phyloP scores from a whole-genome alignment of 2,113 vertebrate species.

The Cnemophilus loriae region DNA sequence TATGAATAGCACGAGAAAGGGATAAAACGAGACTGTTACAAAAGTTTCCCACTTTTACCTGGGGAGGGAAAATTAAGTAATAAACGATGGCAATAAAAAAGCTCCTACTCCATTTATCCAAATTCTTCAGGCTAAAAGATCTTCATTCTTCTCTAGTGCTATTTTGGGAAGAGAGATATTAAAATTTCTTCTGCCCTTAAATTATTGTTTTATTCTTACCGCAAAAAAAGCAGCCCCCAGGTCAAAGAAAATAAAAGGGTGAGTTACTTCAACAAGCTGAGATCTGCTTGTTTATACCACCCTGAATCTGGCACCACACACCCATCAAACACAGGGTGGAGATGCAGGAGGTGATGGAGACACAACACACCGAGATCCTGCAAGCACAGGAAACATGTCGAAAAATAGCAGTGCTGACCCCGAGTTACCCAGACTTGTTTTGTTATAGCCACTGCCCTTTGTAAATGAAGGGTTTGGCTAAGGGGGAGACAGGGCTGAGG shows the following conservation, averaged over 20 bases:
- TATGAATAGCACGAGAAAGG: not conserved
- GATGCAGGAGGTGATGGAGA: not conserved
- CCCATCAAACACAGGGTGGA: not conserved
- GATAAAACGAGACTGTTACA: not conserved
- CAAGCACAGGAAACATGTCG: not conserved
- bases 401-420: not conserved
- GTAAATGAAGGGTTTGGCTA: not conserved
- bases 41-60: not conserved
- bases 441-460: not conserved
- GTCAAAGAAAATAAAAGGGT: not conserved
- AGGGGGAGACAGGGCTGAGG: not conserved
- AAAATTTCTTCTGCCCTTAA: not conserved
- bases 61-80: not conserved
- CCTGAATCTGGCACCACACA: not conserved
- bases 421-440: not conserved
- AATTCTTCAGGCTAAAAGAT: not conserved
- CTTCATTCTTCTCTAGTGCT: not conserved
- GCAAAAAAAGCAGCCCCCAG: not conserved
- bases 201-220: not conserved
- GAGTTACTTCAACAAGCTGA: not conserved
- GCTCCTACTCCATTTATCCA: not conserved
- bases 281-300: not conserved
- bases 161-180: not conserved
- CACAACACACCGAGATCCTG: not conserved
- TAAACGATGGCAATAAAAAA: not conserved